A percentile compares a stretch with the other conserved stretches of the same genome.
These are phyloP conservation scores for Campylorhamphus procurvoides DNA, from an alignment of 2,113 vertebrate genomes.

Conservation along the genomic window DNA sequence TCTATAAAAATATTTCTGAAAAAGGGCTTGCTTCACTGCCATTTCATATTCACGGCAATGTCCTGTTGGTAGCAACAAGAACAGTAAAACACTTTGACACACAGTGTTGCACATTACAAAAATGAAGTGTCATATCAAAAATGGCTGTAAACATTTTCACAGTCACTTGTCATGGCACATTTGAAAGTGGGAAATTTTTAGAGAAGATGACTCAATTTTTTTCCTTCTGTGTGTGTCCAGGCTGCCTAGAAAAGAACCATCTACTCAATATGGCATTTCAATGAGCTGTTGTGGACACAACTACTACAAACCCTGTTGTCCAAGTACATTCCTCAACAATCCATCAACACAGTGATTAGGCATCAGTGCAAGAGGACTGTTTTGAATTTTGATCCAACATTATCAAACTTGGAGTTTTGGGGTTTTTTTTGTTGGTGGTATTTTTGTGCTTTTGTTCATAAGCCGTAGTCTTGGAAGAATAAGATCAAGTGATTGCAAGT, in stretches of 20 bases:
- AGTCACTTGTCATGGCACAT: constrained; percentile 24
- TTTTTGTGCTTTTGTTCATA: background rate
- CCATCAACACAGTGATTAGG: background rate
- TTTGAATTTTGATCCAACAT: background rate
- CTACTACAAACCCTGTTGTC: background rate
- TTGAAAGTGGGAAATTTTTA: constrained; percentile 45
- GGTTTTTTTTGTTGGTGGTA: accelerated
- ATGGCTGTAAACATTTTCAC: constrained; percentile 54
- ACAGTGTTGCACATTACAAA: background rate
- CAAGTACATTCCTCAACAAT: background rate
- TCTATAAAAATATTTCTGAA: background rate
- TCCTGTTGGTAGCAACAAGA: constrained; percentile 6
- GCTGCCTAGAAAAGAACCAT: background rate
- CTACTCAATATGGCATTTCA: background rate
- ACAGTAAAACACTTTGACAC: constrained; percentile 40
- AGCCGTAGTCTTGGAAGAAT: background rate
- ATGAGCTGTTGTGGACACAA: background rate
- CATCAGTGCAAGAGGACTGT: background rate
- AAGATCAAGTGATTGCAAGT: background rate
- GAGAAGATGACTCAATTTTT: background rate
- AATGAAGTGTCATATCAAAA: constrained; percentile 31
- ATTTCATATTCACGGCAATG: background rate
- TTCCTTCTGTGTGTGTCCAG: background rate
- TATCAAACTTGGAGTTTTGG: background rate
- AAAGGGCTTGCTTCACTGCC: constrained; percentile 21